A percentile compares a stretch with the other conserved stretches of the same genome.
Evolutionary conservation across 2,113 vertebrate species (phyloP).

Genomic region (Channa maculata): DNA sequence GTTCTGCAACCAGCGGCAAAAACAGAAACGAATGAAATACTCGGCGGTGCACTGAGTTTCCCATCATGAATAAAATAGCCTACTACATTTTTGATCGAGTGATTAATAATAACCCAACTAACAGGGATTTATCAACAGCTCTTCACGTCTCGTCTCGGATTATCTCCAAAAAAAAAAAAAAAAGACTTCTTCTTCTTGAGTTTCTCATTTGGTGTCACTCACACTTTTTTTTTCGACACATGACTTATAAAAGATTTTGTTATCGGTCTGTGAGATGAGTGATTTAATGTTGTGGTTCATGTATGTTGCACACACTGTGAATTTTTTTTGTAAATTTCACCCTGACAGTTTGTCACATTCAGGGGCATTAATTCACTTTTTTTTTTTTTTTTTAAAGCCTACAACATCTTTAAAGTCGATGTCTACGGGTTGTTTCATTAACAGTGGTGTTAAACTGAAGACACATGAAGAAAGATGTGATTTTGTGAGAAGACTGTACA

Average conservation of each 20-base stretch:
- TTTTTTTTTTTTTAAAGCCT: conserved; percentile 1
- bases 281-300: conserved; percentile 55
- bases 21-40: conserved; percentile 97
- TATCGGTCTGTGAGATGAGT: conserved; percentile 37
- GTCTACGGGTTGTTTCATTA: conserved; percentile 9
- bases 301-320: conserved; percentile 51
- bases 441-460: conserved; percentile 14
- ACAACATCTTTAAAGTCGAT: conserved; percentile 6
- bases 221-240: conserved; percentile 54
- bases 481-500: background rate
- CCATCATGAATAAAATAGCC: conserved; percentile 74
- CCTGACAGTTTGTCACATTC: conserved; percentile 61
- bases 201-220: conserved; percentile 57
- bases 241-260: conserved; percentile 33
- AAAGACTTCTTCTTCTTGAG: background rate
- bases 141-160: conserved; percentile 64
- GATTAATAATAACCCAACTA: conserved; percentile 75
- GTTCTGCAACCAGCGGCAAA: conserved; percentile 96
- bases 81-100: conserved; percentile 78
- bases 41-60: conserved; percentile 88
- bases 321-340: conserved; percentile 40
- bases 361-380: conserved; percentile 50
- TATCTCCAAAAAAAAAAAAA: conserved; percentile 43
- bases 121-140: conserved; percentile 75
- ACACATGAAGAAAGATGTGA: background rate